Conservation (phyloP, 2,113 vertebrate genomes). For the Empidonax traillii region DNA sequence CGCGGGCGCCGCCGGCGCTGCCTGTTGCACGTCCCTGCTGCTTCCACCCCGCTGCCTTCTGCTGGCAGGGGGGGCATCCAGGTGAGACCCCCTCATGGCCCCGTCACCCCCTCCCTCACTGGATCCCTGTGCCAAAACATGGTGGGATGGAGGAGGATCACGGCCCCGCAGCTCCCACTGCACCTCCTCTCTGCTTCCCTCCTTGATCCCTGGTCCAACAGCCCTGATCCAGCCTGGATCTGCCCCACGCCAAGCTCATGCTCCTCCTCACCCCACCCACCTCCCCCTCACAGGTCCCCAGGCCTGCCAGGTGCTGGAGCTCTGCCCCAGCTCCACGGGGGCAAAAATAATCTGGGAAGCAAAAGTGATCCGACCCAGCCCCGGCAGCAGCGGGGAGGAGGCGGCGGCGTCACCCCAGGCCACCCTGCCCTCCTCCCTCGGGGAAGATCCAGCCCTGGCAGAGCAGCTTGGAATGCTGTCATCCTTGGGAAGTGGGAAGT, state of each 20-base stretch:
- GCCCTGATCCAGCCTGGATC: neutral
- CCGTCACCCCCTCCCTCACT: accelerated
- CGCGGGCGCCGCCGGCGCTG: neutral
- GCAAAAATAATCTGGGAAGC: neutral
- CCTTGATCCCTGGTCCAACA: neutral
- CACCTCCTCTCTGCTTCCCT: neutral
- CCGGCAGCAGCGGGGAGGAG: accelerated
- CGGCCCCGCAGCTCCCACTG: neutral
- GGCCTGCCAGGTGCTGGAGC: neutral
- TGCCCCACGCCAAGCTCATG: neutral
- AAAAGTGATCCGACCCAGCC: neutral
- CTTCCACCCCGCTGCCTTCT: neutral
- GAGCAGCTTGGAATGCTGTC: neutral
- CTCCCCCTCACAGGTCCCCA: neutral
- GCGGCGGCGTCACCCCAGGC: accelerated
- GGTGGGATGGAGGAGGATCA: accelerated
- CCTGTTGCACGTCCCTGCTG: neutral
- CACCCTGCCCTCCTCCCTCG: neutral
- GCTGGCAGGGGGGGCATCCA: neutral
- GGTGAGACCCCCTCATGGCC: neutral
- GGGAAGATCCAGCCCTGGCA: neutral
- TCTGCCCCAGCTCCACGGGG: neutral
- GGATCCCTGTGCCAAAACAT: accelerated
- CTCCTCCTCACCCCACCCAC: neutral
- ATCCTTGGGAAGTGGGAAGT: neutral